Conservation (phyloP, 2,888 invertebrate genomes). For the Physocephala rufipes region DNA sequence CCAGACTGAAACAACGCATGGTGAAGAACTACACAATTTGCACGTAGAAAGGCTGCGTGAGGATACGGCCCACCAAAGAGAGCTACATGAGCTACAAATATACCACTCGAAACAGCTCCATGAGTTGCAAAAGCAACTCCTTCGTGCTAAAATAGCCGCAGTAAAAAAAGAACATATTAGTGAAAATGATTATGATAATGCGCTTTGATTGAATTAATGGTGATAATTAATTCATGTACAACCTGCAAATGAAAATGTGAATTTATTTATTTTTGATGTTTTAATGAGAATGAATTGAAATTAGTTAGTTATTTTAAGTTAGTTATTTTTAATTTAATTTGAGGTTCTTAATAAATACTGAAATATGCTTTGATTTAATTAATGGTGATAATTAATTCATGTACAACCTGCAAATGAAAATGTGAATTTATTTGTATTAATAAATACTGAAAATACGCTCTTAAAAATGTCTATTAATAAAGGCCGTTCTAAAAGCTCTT, state of each 20-base stretch:
- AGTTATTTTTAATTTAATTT: neutral
- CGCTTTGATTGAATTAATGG: neutral
- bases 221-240: neutral
- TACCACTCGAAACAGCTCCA: too few relatives aligned
- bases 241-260: neutral
- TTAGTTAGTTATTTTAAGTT: too few relatives aligned
- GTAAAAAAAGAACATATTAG: too few relatives aligned
- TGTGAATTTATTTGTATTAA: neutral
- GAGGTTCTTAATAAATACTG: neutral
- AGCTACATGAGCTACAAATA: neutral
- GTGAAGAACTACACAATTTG: neutral
- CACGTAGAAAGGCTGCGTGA: neutral
- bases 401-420: neutral
- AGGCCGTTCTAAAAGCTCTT: slow-evolving; percentile 5
- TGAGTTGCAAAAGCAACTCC: too few relatives aligned
- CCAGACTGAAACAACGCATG: neutral
- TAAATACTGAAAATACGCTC: neutral
- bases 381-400: neutral
- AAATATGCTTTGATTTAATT: neutral
- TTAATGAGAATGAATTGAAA: too few relatives aligned
- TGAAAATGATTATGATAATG: too few relatives aligned
- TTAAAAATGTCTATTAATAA: slow-evolving; percentile 7
- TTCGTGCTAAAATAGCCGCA: too few relatives aligned
- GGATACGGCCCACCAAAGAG: neutral
- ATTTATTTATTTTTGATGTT: too few relatives aligned